Percentiles rank a stretch among this genome's conserved stretches.
Evolutionary conservation across 2,797 vertebrate species (phyloP).

Genomic region (Ctenochaetus hawaiiensis): DNA sequence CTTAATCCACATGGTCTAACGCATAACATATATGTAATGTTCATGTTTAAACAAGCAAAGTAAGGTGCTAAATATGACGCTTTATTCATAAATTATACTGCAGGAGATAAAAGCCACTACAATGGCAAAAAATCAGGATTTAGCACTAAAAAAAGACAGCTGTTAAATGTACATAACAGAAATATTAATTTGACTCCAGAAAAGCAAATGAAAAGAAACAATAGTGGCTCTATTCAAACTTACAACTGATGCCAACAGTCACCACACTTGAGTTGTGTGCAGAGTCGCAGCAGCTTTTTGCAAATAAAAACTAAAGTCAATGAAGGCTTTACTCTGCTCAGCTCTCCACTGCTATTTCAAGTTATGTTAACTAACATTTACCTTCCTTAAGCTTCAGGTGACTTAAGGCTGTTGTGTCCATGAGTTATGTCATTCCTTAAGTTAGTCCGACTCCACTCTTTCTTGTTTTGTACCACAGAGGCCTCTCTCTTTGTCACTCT

Average conservation of each 20-base stretch:
- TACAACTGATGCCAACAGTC: not conserved
- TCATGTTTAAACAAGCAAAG: not conserved
- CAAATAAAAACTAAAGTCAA: conserved; percentile 17
- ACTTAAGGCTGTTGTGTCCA: conserved; percentile 1
- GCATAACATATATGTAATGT: not conserved
- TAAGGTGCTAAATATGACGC: not conserved
- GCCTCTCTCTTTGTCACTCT: not conserved
- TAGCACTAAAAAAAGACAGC: too few species aligned
- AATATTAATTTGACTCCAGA: too few species aligned
- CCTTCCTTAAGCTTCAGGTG: conserved; percentile 33
- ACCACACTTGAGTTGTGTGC: not conserved
- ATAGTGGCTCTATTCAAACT: not conserved
- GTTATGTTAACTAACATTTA: conserved; percentile 24
- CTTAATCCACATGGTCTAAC: not conserved
- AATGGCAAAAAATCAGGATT: too few species aligned
- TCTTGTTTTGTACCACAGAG: not conserved
- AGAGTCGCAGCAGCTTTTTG: not conserved
- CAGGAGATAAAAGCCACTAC: not conserved
- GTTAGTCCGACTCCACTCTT: not conserved
- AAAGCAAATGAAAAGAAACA: not conserved
- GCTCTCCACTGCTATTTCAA: conserved; percentile 34
- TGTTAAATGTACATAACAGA: too few species aligned
- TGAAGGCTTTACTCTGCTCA: conserved; percentile 6
- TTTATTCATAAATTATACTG: not conserved
- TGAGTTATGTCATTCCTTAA: conserved; percentile 43